These are phyloP conservation scores for Caenorhabditis tropicalis DNA, from an alignment of 1,140 invertebrate species.

Conservation along the genomic window DNA sequence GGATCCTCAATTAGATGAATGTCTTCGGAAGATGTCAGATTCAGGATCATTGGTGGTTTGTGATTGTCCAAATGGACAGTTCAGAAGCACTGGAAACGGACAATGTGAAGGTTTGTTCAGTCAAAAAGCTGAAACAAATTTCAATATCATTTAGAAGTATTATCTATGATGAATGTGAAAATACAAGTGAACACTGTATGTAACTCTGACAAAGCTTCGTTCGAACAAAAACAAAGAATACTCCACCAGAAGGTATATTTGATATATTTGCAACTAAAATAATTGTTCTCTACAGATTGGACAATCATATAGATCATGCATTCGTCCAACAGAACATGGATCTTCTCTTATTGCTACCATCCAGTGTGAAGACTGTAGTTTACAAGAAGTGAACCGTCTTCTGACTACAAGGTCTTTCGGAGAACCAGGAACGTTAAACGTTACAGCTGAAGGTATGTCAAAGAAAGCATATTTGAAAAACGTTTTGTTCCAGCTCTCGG, in stretches of 20 bases:
- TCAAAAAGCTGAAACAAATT: background rate
- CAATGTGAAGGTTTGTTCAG: background rate
- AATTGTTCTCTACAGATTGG: background rate
- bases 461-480: background rate
- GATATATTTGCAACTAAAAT: too few relatives aligned
- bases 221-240: background rate
- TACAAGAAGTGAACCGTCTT: background rate
- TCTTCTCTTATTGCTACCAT: background rate
- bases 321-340: background rate
- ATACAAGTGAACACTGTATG: background rate
- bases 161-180: slow-evolving; percentile 10
- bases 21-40: slow-evolving; percentile 9
- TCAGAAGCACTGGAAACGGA: background rate
- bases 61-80: slow-evolving; percentile 27
- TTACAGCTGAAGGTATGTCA: background rate
- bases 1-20: background rate
- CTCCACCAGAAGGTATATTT: background rate
- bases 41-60: background rate
- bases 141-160: background rate
- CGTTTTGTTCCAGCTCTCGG: background rate
- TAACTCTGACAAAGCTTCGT: background rate
- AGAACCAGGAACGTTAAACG: background rate
- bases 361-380: background rate
- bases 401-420: slow-evolving; percentile 6
- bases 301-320: background rate